phyloP scores from a whole-genome alignment of 2,888 invertebrate species.

The Diploptera punctata region DNA sequence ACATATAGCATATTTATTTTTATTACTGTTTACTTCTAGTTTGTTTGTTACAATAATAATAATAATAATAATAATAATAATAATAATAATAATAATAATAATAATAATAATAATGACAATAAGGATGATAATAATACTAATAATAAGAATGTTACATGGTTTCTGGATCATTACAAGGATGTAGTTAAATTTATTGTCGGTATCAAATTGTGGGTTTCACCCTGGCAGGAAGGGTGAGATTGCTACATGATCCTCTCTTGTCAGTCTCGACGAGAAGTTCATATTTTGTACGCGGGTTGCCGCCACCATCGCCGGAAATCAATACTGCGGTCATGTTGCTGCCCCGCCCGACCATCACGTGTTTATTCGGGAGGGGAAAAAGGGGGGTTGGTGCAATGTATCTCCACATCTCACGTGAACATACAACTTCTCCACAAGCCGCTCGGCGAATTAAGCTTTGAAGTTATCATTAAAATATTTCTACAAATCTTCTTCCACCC shows the following conservation, averaged over 20 bases:
- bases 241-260: conserved; percentile 17
- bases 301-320: conserved; percentile 42
- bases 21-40: too few relatives aligned
- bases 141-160: background rate
- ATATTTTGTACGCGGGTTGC: conserved; percentile 16
- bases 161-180: conserved; percentile 10
- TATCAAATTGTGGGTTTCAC: background rate
- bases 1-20: too few relatives aligned
- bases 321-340: conserved; percentile 44
- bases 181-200: background rate
- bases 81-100: background rate
- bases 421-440: too few relatives aligned
- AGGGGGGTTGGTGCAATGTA: too few relatives aligned
- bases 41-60: background rate
- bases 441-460: too few relatives aligned
- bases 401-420: too few relatives aligned
- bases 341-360: conserved; percentile 31
- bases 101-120: background rate
- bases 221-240: background rate
- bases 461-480: too few relatives aligned
- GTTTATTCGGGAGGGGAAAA: too few relatives aligned
- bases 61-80: background rate
- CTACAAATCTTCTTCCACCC: too few relatives aligned
- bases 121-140: background rate
- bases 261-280: background rate